Base-by-base conservation (phyloP, 2,888 invertebrate species). In the Lithophane ornitopus region DNA sequence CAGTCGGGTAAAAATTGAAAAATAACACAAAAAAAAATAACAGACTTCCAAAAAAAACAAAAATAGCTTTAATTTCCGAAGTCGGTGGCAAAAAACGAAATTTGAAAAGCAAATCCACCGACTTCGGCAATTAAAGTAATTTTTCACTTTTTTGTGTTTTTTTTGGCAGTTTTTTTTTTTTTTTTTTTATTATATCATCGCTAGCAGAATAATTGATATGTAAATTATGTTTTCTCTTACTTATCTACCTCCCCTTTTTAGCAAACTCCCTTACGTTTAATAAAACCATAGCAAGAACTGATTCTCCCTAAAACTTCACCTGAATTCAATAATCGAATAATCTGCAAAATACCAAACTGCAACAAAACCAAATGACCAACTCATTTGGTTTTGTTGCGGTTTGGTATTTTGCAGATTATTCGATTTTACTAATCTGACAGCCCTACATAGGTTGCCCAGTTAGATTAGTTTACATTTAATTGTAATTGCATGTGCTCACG, bases 391-490 rank as follows among this genome's bases (percentile, higher is more conserved):
- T 22, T 11, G 22, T 69, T 69, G 16, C 3, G 8, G 70, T 9
- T 44, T 65, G 19, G 14, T 70, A 19, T 26, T 49, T 39, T 12
- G 46, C 19, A 39, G 22, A 39, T 76, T 7, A 14, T 14, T 41
- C 1, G 11, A 41, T 52, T 22, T 12, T 22, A 26, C 1, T 34
- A 12, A 16, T 0, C 9, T 46, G 58, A 39, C 54, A 56, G 34
- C 81, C 61, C 41, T 62, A 14, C 79, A n/a, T 49, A 16, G 41
- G 44, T 28, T 58, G 58, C 26, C 41, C 52, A 52, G 6, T 76
- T 58, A 49, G 28, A 80, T 69, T 69, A 82, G 46, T 49, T 82
- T 61, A 56, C 54, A 82, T 69, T 69, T 49, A 41, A 82, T 77
- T 82, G 59, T 77, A 82, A 66, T 76, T 14, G 59, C 52, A 49